Percentiles rank a stretch among this genome's conserved stretches.
Conservation (phyloP, 2,797 vertebrate species). For the Cossypha heuglini region DNA sequence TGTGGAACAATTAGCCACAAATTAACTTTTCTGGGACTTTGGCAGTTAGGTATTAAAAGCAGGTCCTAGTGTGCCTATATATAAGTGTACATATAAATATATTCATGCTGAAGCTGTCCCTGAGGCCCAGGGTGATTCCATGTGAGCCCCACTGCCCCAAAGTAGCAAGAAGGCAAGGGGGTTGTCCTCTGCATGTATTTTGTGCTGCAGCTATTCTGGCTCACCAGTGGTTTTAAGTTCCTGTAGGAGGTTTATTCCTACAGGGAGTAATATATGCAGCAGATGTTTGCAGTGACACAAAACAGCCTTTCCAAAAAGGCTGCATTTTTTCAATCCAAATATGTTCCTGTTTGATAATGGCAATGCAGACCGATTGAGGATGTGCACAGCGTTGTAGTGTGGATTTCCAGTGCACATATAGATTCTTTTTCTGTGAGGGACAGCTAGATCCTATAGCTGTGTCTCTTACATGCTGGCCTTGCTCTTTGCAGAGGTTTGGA, state of each 20-base stretch:
- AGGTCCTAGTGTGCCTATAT: not conserved
- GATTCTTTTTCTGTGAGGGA: not conserved
- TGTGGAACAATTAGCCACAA: not conserved
- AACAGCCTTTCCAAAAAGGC: slow-evolving; percentile 7
- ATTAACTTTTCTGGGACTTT: not conserved
- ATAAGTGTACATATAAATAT: too few relatives aligned
- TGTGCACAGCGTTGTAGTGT: not conserved
- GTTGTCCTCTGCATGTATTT: not conserved
- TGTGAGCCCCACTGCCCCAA: not conserved
- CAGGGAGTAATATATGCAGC: not conserved
- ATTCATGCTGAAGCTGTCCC: not conserved
- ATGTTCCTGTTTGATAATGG: not conserved
- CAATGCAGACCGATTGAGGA: not conserved
- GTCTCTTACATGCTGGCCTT: not conserved
- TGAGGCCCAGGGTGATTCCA: not conserved
- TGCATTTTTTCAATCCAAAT: not conserved
- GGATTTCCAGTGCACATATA: not conserved
- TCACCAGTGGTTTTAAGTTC: not conserved
- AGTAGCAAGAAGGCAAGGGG: not conserved
- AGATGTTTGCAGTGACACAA: slow-evolving; percentile 18
- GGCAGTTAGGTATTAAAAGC: not conserved
- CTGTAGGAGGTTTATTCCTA: not conserved
- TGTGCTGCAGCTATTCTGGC: not conserved
- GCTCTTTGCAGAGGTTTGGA: not conserved
- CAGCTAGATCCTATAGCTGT: not conserved